phyloP scores from a whole-genome alignment of 2,888 invertebrate genomes.

The Rhagophthalmus giganteus region DNA sequence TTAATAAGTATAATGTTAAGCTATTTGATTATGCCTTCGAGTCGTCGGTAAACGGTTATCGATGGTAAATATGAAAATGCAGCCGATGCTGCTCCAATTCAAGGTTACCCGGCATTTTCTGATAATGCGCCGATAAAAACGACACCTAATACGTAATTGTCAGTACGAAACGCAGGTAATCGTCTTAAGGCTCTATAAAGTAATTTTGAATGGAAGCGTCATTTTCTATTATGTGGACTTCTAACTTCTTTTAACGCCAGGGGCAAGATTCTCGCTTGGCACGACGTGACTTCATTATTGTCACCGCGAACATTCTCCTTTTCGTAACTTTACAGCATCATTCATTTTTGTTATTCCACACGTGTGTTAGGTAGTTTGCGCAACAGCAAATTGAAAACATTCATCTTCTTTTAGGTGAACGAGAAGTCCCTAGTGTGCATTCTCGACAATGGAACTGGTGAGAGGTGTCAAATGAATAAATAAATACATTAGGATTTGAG shows the following conservation, averaged over 20 bases:
- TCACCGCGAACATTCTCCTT: slow-evolving; percentile 30
- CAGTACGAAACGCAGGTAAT: neutral
- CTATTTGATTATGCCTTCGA: too few relatives aligned
- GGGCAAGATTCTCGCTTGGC: slow-evolving; percentile 25
- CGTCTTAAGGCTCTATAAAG: slow-evolving; percentile 14
- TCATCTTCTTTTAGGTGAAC: slow-evolving; percentile 43
- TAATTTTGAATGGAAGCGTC: slow-evolving; percentile 29
- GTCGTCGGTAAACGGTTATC: too few relatives aligned
- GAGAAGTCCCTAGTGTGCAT: slow-evolving; percentile 40
- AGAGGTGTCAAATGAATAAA: slow-evolving; percentile 27
- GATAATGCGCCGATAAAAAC: too few relatives aligned
- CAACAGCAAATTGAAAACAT: slow-evolving; percentile 29
- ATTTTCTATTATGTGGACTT: slow-evolving; percentile 30
- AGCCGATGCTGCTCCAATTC: too few relatives aligned
- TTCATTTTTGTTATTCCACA: slow-evolving; percentile 29
- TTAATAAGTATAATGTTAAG: too few relatives aligned
- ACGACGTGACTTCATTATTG: slow-evolving; percentile 36
- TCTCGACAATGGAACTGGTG: slow-evolving; percentile 30
- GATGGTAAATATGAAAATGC: too few relatives aligned
- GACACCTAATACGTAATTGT: too few relatives aligned
- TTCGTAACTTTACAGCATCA: slow-evolving; percentile 29
- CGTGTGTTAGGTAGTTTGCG: slow-evolving; percentile 27
- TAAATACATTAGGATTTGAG: slow-evolving; percentile 26
- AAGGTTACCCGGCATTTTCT: too few relatives aligned
- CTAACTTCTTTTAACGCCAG: slow-evolving; percentile 23